Conservation (phyloP, 2,113 vertebrate genomes). For the Brachyhypopomus occidentalis region DNA sequence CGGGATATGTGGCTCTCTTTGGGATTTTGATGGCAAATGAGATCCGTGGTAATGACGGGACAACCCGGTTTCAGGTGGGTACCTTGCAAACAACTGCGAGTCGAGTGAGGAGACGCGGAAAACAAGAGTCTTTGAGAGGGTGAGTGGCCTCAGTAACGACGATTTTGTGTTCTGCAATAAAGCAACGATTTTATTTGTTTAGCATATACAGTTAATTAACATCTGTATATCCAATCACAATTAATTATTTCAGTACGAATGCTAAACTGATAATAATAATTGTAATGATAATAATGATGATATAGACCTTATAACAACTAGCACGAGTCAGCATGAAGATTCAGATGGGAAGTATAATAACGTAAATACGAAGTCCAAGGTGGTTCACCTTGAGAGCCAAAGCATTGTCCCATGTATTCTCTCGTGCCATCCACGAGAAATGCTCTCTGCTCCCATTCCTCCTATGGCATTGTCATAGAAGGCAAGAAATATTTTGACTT, state of each 20-base stretch:
- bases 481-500: conserved; percentile 10
- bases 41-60: conserved; percentile 43
- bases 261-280: too few species aligned
- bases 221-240: too few species aligned
- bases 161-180: too few species aligned
- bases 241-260: too few species aligned
- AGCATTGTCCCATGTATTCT: neutral
- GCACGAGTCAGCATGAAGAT: too few species aligned
- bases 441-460: neutral
- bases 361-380: too few species aligned
- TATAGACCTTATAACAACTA: too few species aligned
- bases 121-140: conserved; percentile 79
- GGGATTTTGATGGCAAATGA: conserved; percentile 44
- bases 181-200: too few species aligned
- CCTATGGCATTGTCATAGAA: neutral
- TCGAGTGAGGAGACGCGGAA: conserved; percentile 74
- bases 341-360: too few species aligned
- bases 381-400: neutral
- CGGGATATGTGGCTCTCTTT: conserved; percentile 68
- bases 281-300: too few species aligned
- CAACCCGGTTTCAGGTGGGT: conserved; percentile 34
- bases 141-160: conserved; percentile 54
- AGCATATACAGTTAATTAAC: too few species aligned
- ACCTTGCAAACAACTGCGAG: conserved; percentile 41
- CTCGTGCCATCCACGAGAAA: neutral